These are phyloP conservation scores for Nineta flava DNA, from an alignment of 2,888 invertebrate genomes.

Conservation along the genomic window DNA sequence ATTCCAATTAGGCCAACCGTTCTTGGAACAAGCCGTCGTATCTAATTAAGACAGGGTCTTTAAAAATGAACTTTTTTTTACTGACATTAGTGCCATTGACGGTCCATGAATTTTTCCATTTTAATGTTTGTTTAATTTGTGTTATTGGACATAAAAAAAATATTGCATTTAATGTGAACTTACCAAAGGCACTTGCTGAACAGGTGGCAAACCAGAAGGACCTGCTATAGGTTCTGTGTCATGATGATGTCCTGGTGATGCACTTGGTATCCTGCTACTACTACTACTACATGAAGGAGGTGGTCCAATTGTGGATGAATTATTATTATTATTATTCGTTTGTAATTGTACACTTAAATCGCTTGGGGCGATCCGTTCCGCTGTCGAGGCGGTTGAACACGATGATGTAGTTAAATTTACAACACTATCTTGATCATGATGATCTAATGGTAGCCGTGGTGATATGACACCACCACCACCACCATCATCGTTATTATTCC, in stretches of 20 bases:
- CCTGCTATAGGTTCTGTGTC: conserved; percentile 54
- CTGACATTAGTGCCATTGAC: too few species aligned
- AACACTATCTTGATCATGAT: conserved; percentile 11
- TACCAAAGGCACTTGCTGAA: conserved; percentile 80
- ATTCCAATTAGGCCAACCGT: too few species aligned
- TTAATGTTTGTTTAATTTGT: too few species aligned
- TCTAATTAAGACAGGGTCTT: too few species aligned
- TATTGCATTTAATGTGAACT: too few species aligned
- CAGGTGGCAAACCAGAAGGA: conserved; percentile 71
- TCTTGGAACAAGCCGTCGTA: too few species aligned
- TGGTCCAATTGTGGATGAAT: conserved; percentile 25
- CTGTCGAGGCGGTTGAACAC: not conserved
- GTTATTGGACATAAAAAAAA: too few species aligned
- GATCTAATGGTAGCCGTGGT: conserved; percentile 8
- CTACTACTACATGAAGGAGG: conserved; percentile 19
- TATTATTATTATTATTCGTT: conserved; percentile 19
- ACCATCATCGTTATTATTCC: not conserved
- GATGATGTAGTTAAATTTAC: conserved; percentile 7
- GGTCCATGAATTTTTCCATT: too few species aligned
- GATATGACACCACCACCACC: conserved; percentile 8
- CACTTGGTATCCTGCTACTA: conserved; percentile 28
- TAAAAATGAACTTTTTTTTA: too few species aligned
- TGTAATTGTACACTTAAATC: conserved; percentile 21
- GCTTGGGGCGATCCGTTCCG: conserved; percentile 26
- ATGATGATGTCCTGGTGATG: conserved; percentile 39